Evolutionary conservation across 2,113 vertebrate species (phyloP), one percentile per base, ranked within the genome.

Genomic region (Cardinalis cardinalis): DNA sequence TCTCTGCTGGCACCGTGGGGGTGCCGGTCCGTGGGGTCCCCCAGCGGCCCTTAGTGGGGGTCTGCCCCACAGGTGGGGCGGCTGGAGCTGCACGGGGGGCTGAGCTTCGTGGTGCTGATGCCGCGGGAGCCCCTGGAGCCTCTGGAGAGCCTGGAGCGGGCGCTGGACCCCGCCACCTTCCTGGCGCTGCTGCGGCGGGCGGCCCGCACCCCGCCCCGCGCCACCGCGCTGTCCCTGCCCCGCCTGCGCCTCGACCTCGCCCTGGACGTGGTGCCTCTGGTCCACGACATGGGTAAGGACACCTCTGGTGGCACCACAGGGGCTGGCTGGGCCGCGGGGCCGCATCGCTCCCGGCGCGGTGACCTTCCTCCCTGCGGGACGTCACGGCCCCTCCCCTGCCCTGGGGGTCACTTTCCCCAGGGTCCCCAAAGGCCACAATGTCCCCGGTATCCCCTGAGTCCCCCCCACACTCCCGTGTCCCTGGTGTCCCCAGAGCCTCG

Each of bases 101-200:
- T 94, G 41, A 93, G 93, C 87, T 64, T 94, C 38, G 80, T 88
- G 76, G 80, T 95, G 76, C 41, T 95, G 89, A 71, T 95, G 76
- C 95, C 95, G 0, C 55, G 4, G 72, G 93, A 80, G 0, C 36
- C 83, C 31, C 86, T 4, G 16, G 86, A 44, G 44, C 29, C 89
- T 0, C 84, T 93, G 89, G 28, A 25, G 41, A 6, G 14, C 3
- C 79, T 94, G 91, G 95, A 95, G 63, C 58, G 1, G 63, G 71
- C 66, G 0, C 79, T 94, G 75, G 86, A 79, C n/a, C 58, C 94
- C 29, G 13, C 34, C 2, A 31, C 43, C 26, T 91, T 95, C 86
- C 86, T 85, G 78, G 86, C 16, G 6, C 75, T 93, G 66, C 78
- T 94, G 7, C 79, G 31, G 75, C 71, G 75, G 53, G 94, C 36